Evolutionary conservation across 2,113 vertebrate genomes (phyloP).

Genomic region (Alligator mississippiensis): DNA sequence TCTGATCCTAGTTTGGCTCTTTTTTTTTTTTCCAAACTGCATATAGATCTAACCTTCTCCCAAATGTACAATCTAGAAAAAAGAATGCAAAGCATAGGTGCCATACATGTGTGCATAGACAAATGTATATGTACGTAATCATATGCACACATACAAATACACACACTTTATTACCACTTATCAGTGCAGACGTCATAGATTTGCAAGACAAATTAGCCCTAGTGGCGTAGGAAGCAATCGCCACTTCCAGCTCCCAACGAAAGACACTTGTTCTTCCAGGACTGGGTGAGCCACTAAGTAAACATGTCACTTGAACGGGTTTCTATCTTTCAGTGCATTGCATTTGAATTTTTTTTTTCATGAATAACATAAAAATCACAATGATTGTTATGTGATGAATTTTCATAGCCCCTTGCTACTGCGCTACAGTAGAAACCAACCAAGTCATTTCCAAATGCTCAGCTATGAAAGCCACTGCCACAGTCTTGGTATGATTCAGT

Average conservation of each 20-base stretch:
- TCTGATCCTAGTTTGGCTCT: neutral
- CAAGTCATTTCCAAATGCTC: neutral
- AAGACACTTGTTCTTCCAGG: neutral
- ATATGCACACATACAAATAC: neutral
- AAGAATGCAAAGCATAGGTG: neutral
- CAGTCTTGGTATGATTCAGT: neutral
- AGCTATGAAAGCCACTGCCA: neutral
- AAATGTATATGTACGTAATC: no score
- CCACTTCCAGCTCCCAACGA: neutral
- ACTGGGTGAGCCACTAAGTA: neutral
- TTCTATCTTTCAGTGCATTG: neutral
- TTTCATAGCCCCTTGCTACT: slow-evolving; percentile 37
- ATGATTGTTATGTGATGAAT: neutral
- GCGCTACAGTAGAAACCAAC: neutral
- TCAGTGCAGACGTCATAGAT: neutral
- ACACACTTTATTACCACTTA: neutral
- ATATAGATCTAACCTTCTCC: slow-evolving; percentile 4
- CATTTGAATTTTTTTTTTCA: slow-evolving; percentile 26
- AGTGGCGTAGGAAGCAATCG: neutral
- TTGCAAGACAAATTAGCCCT: slow-evolving; percentile 25
- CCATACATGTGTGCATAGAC: neutral
- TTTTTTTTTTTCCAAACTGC: neutral
- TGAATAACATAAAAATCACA: slow-evolving; percentile 34
- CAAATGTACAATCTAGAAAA: slow-evolving; percentile 31
- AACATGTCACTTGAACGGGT: neutral